Evolutionary conservation across 2,113 vertebrate genomes (phyloP).

Genomic region (Tyrannus savana): DNA sequence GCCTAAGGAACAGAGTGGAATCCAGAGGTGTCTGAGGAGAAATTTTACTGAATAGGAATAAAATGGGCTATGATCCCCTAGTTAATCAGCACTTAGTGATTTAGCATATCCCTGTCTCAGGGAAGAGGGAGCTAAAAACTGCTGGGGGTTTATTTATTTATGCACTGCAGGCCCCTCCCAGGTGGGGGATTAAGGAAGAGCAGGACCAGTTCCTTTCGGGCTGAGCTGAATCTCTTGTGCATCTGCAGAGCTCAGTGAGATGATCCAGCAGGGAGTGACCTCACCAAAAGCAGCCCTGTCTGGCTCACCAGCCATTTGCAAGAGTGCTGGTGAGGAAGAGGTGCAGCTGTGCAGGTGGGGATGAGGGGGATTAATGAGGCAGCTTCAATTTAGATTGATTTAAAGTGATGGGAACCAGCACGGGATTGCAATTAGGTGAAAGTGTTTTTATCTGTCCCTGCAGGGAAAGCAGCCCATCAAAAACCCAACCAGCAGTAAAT

Average conservation of each 20-base stretch:
- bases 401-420: background rate
- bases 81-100: background rate
- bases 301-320: background rate
- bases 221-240: background rate
- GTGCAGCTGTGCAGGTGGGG: background rate
- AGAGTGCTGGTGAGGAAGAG: background rate
- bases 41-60: background rate
- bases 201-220: background rate
- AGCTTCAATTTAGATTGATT: background rate
- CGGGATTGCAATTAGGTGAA: background rate
- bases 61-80: background rate
- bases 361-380: background rate
- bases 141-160: background rate
- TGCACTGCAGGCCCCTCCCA: background rate
- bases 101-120: background rate
- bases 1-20: background rate
- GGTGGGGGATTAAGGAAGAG: background rate
- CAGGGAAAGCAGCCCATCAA: background rate
- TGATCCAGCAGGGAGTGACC: background rate
- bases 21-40: background rate
- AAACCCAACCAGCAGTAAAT: background rate
- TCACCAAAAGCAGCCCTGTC: background rate
- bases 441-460: conserved; percentile 19
- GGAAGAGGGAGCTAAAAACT: background rate
- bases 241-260: background rate